A percentile compares a stretch with the other conserved stretches of the same genome.
phyloP scores from a whole-genome alignment of 2,797 vertebrate genomes.

The Anomalospiza imberbis region DNA sequence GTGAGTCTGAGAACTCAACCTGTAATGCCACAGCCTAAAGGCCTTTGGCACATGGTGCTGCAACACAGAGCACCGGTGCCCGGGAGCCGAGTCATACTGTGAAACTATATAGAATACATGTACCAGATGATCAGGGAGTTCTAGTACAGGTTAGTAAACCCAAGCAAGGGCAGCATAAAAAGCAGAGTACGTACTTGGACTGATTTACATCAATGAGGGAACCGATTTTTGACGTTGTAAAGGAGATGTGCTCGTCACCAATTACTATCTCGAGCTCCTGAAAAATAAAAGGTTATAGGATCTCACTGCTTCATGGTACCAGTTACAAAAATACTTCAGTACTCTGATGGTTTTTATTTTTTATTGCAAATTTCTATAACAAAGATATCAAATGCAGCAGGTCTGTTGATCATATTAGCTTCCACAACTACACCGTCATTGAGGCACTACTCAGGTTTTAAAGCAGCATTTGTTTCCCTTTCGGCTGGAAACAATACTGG shows the following conservation, averaged over 20 bases:
- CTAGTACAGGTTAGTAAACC: fast-evolving
- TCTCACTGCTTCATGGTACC: not conserved
- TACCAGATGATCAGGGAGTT: not conserved
- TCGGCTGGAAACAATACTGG: not conserved
- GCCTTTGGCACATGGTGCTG: fast-evolving
- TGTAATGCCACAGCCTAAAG: fast-evolving
- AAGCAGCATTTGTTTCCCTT: not conserved
- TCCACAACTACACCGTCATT: fast-evolving
- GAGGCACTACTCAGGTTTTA: not conserved
- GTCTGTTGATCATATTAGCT: fast-evolving
- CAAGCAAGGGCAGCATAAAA: not conserved
- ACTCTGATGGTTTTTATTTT: not conserved
- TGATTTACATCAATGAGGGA: constrained; percentile 99
- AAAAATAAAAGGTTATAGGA: not conserved
- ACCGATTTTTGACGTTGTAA: constrained; percentile 98
- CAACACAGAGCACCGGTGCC: not conserved
- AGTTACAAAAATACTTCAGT: not conserved
- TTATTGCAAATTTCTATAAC: not conserved
- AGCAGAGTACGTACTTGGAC: constrained; percentile 87
- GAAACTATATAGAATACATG: not conserved
- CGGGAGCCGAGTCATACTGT: not conserved
- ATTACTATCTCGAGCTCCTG: constrained; percentile 98
- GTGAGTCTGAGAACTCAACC: fast-evolving
- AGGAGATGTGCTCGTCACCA: constrained; percentile 98
- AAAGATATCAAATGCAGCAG: not conserved